Base-by-base conservation (phyloP, 2,797 vertebrate genomes). In the Sebastes nivosus region DNA sequence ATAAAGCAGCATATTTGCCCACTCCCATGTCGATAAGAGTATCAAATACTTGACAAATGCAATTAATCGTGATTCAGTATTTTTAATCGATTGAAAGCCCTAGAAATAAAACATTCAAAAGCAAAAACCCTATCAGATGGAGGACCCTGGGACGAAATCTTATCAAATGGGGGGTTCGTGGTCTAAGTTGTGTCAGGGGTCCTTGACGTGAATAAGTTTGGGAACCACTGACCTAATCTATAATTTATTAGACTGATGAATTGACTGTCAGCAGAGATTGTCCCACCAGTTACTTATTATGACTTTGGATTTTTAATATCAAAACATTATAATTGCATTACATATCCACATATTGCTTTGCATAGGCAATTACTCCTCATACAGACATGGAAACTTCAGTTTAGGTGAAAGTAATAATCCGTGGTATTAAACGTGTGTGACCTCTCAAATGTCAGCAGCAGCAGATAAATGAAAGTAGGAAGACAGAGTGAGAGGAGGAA, bases 381-480 rank as follows among this genome's bases (percentile, higher is more conserved):
- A n/a, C 34, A 63, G 18, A 18, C 16, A 2, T 54, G 6, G 27
- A 16, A 46, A 42, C 25, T 30, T 61, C 20, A 50, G 5, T 8
- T 64, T 12, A 24, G 6, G 34, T 42, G n/a, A 64, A 52, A 67
- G 63, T 50, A n/a, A 63, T 66, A 34, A 64, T 38, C 30, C 18
- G 52, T 20, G 2, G 8, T 25, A 32, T 11, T 18, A 8, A 77
- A 34, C 20, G 14, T 60, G 32, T 38, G 22, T 61, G 29, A 75
- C 52, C 12, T 61, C 64, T 52, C 24, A 60, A 74, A 70, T 81
- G 72, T 86, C 79, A 52, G 18, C 50, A 70, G 79, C 63, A 16
- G 71, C 13, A 72, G 77, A 87, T 77, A 58, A 70, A 75, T 77
- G 63, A 77, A 57, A 84, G 77, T 1, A 78, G 80, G 83, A 87